Evolutionary conservation across 2,113 vertebrate species (phyloP).

Genomic region (Tragelaphus imberbis): DNA sequence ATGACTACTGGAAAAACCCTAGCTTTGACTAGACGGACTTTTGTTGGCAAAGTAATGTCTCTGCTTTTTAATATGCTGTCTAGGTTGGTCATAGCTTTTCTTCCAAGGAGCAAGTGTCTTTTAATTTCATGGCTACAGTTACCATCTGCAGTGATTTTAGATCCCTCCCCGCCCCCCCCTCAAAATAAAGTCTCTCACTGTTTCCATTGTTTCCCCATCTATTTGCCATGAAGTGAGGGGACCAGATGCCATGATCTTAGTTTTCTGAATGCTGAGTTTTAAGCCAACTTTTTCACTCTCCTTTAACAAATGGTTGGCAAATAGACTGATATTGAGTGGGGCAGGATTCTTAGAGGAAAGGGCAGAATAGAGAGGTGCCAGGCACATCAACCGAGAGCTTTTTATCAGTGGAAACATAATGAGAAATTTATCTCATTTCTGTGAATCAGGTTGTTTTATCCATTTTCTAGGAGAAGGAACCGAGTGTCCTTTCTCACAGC

Average conservation of each 20-base stretch:
- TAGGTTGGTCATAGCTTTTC: background rate
- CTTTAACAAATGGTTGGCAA: background rate
- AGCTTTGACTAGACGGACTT: background rate
- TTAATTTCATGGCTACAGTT: background rate
- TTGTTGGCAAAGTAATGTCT: background rate
- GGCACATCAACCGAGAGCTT: background rate
- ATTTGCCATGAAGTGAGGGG: background rate
- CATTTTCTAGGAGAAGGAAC: background rate
- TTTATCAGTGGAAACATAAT: background rate
- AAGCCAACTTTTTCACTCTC: background rate
- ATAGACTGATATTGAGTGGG: too few relatives aligned
- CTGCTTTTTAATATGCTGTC: background rate
- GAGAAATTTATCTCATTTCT: background rate
- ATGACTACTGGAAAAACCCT: background rate
- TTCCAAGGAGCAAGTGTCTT: background rate
- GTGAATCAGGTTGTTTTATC: background rate
- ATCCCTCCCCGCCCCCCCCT: background rate
- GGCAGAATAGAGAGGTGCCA: background rate
- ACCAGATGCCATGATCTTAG: background rate
- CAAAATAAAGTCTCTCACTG: background rate
- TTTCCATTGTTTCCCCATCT: background rate
- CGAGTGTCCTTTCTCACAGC: background rate
- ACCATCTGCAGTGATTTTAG: background rate
- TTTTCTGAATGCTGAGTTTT: background rate
- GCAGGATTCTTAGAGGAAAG: too few relatives aligned